Conservation (phyloP, 2,797 vertebrate species). For the Sebastes flavidus region DNA sequence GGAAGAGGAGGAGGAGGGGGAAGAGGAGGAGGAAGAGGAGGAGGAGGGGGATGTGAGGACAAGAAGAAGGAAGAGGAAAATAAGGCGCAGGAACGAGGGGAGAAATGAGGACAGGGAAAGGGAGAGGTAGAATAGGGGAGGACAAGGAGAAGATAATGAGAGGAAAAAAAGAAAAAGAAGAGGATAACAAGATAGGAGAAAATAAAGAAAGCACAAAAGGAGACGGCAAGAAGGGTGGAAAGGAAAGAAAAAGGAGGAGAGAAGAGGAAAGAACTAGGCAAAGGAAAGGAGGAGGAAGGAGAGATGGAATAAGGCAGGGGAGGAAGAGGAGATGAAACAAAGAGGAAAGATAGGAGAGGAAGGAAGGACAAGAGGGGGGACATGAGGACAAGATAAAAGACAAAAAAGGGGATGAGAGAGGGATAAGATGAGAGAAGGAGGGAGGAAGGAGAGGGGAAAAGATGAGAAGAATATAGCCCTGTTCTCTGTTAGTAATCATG, state of each 20-base stretch:
- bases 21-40: background rate
- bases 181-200: background rate
- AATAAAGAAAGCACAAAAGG: background rate
- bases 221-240: background rate
- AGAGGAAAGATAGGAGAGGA: background rate
- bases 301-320: background rate
- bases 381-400: background rate
- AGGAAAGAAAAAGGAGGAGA: background rate
- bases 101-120: background rate
- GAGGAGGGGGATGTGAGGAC: constrained; percentile 1
- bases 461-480: background rate
- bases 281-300: background rate
- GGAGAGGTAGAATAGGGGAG: background rate
- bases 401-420: background rate
- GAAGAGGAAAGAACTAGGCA: background rate
- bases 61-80: background rate
- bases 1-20: background rate
- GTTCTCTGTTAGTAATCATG: no score
- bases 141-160: background rate
- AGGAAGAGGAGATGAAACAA: background rate
- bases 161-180: background rate
- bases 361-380: background rate
- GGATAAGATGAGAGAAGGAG: background rate
- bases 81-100: background rate
- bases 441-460: background rate